phyloP scores from a whole-genome alignment of 2,888 invertebrate genomes.

The Caradrina clavipalpis region DNA sequence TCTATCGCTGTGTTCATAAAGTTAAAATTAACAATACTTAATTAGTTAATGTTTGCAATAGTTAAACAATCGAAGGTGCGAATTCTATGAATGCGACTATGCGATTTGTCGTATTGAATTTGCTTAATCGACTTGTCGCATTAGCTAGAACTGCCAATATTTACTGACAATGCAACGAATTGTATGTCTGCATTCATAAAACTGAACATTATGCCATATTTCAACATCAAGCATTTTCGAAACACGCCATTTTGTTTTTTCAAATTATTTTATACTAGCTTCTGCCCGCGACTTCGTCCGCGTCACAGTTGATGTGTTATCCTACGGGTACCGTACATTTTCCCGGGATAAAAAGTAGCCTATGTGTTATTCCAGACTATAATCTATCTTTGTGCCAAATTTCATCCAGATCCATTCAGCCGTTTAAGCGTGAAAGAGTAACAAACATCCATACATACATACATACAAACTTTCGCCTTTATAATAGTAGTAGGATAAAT shows the following conservation, averaged over 20 bases:
- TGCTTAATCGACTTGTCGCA: neutral
- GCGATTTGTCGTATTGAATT: slow-evolving; percentile 21
- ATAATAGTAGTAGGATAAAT: no score
- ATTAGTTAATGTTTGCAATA: slow-evolving; percentile 38
- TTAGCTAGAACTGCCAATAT: neutral
- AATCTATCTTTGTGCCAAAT: no score
- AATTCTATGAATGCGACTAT: slow-evolving; percentile 41
- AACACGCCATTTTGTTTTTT: slow-evolving; percentile 33
- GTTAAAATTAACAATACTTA: slow-evolving; percentile 34
- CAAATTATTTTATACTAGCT: slow-evolving; percentile 48
- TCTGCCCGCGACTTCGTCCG: no score
- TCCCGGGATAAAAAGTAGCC: no score
- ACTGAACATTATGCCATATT: slow-evolving; percentile 36
- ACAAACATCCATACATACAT: no score
- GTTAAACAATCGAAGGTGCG: slow-evolving; percentile 5
- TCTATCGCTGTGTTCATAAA: slow-evolving; percentile 8
- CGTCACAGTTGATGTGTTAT: no score
- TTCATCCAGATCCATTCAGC: no score
- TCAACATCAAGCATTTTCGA: slow-evolving; percentile 44
- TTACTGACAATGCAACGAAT: neutral
- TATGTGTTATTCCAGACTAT: no score
- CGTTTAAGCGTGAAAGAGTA: no score
- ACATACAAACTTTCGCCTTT: no score
- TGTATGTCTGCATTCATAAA: slow-evolving; percentile 21
- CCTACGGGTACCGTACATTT: no score